Evolutionary conservation across 2,113 vertebrate genomes (phyloP), one percentile per base, ranked within the genome.

Genomic region (Recurvirostra avosetta): DNA sequence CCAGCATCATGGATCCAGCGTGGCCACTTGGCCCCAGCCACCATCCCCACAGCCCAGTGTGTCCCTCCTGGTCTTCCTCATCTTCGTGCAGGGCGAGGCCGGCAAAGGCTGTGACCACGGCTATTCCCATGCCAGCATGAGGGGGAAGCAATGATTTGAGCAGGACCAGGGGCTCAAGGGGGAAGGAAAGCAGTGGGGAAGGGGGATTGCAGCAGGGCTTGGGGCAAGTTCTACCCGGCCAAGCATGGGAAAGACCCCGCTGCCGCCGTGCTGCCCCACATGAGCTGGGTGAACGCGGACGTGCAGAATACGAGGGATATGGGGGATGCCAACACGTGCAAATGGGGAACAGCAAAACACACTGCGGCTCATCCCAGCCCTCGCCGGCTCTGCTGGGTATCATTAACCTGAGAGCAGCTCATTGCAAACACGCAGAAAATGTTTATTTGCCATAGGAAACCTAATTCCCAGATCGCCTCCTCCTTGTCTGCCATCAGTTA

Each of bases 181-280:
- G 36, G 12, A 38, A 58, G 49, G 29, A 65, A 43, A 83, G 15
- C 49, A 36, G 22, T 3, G 5, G 22, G 53, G n/a, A n/a, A 40
- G 30, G 22, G 55, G 23, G 53, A 27, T 26, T 27, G 45, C 61
- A 82, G 34, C 53, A 25, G 27, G 34, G 8, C 9, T 52, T 0
- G 3, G 43, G 30, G 56, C 23, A 56, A 47, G 15, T 36, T 22
- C 34, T 87, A 66, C 45, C 63, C 4, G 1, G 25, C 19, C 1
- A 1, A 26, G 53, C 3, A 0, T 30, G 50, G 67, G 30, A 32
- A 47, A 72, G 29, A 25, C 19, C n/a, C 12, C 5, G 6, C 25
- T 0, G 4, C 25, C 1, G 3, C 40, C 7, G 1, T 4, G 2
- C 30, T 23, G 19, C 12, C 49, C 27, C 2, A 5, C 6, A 1